Evolutionary conservation across 2,888 invertebrate species (phyloP).

Genomic region (Torymus tubicola): DNA sequence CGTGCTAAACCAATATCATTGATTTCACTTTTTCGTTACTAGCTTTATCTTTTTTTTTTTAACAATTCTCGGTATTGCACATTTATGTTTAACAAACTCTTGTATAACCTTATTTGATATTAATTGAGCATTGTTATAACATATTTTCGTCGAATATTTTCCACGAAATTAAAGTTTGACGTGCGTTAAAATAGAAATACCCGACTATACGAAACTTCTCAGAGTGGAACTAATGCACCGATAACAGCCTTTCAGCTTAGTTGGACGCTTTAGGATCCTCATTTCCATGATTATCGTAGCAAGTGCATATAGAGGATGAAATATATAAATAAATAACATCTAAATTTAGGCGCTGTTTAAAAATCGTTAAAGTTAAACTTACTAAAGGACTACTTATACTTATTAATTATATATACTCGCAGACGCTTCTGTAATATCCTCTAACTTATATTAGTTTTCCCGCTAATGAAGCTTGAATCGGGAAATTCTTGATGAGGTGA

Average conservation of each 20-base stretch:
- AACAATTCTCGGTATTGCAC: too few relatives aligned
- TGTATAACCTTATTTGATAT: not conserved
- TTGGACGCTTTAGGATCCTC: not conserved
- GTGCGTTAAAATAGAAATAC: not conserved
- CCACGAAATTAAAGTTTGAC: not conserved
- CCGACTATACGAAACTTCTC: not conserved
- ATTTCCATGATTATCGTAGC: not conserved
- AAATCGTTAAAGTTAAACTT: too few relatives aligned
- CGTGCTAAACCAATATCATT: too few relatives aligned
- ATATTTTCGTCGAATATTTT: not conserved
- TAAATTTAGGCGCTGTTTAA: too few relatives aligned
- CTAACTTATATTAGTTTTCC: not conserved
- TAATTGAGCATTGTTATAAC: not conserved
- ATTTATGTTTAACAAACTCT: too few relatives aligned
- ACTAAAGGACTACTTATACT: too few relatives aligned
- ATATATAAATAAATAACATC: too few relatives aligned
- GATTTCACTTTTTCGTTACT: too few relatives aligned
- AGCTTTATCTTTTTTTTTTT: too few relatives aligned
- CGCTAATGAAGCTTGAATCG: not conserved
- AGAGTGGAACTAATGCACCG: conserved; percentile 10
- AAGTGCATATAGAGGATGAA: not conserved
- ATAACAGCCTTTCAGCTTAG: not conserved
- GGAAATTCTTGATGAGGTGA: conserved; percentile 2
- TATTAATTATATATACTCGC: too few relatives aligned
- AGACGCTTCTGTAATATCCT: too few relatives aligned